Base-by-base conservation (phyloP, 2,113 vertebrate genomes). In the Myotis yumanensis region DNA sequence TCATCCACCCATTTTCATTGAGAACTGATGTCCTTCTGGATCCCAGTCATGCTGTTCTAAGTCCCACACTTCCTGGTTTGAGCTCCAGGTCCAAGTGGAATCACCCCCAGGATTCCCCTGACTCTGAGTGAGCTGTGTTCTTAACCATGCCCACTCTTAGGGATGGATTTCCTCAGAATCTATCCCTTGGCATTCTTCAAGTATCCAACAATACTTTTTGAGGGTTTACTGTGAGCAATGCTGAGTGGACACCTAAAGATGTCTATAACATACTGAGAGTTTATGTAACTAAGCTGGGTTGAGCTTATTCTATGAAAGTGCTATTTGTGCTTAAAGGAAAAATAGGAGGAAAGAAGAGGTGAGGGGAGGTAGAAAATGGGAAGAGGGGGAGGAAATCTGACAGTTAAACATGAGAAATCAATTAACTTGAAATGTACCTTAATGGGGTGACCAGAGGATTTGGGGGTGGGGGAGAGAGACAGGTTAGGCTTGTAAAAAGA, bases 1-100 rank as follows among this genome's bases (percentile, higher is more conserved):
- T 77, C 18, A 68, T 43, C 35, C 62, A 66, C 37, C 48, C 5
- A 6, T 37, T 73, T 48, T 83, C 83, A 54, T 5, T 48, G 37
- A 94, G 64, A 40, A 43, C 9, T 48, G 54, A 86, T 23, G 11
- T 86, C 93, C 80, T 90, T 69, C 43, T 40, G 30, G 82, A 72
- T 37, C 28, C 16, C 28, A 37, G 4, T 16, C 30, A 46, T 72
- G 46, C 59, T 59, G 64, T 37, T 89, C 32, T 22, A 7, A 64
- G 15, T 9, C 30, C 46, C 25, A 62, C 18, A 71, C 30, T 75
- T 82, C 8, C 80, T 57, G 10, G 20, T 43, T 11, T 28, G 22
- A 59, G 37, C 76, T 86, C 77, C 62, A 30, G 37, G 66, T 72
- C 28, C 20, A 83, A 4, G 11, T 22, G 7, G n/a, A 71, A 72